Evolutionary conservation across 2,113 vertebrate species (phyloP), one percentile per base, ranked within the genome.

Genomic region (Dissostichus mawsoni): DNA sequence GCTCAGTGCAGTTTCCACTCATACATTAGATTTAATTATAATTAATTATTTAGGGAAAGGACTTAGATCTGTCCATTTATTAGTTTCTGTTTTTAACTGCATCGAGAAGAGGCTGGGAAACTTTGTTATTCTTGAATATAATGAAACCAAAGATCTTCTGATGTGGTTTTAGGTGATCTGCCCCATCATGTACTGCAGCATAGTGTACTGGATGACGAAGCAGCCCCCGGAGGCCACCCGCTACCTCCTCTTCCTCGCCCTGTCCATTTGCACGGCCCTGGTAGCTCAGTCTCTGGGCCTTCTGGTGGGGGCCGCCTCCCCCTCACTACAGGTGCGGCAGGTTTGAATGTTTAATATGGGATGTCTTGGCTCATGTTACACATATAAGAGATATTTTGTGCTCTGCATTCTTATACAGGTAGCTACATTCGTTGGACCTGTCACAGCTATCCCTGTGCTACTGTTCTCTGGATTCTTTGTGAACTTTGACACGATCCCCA

Each of bases 401-500:
- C n/a, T 62, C 7, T 81, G 20, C 50, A 9, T 61, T 4, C 44
- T 5, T 68, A 47, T 56, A 25, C 87, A 99, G 98, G 98, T 99
- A 71, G 97, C 98, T 78, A 99, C 98, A 3, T 99, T 99, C 48
- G 95, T 98, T 78, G 98, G 98, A 48, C 98, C 98, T 0, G 97
- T 99, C 75, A 97, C 98, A 10, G 96, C 98, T 57, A 97, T 99
- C 76, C 98, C 98, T 0, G 98, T 99, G 67, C 95, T 99, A 79
- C 95, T 99, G n/a, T 98, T 99, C 94, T 99, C 98, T 5, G 98
- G 98, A 58, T 99, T 99, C 95, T 99, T 99, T 5, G 97, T 99
- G 78, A 99, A 97, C 91, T 99, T 99, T 87, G 97, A 99, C 94
- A 99, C 98, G 58, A 99, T 99, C 81, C 98, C 98, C 63, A 97